A percentile compares a stretch with the other conserved stretches of the same genome.
Conservation (phyloP, 2,113 vertebrate species). For the Epinephelus cyanopodus region DNA sequence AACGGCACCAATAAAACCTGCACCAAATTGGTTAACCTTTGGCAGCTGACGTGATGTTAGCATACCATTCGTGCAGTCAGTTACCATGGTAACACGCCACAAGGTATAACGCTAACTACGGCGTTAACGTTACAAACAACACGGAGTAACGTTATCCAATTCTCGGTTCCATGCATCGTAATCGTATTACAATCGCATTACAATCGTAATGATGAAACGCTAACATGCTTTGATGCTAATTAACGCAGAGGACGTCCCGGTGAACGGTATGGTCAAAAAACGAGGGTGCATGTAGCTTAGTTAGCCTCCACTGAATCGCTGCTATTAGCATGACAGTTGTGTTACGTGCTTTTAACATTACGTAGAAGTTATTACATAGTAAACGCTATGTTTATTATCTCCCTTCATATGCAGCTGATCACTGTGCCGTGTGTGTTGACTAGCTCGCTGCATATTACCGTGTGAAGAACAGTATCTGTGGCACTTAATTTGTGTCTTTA, state of each 20-base stretch:
- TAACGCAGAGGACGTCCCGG: slow-evolving; percentile 13
- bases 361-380: slow-evolving; percentile 9
- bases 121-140: neutral
- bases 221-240: neutral
- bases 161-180: neutral
- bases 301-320: neutral
- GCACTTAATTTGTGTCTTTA: neutral
- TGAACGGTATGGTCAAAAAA: slow-evolving; percentile 32
- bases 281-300: neutral
- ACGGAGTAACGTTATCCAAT: neutral
- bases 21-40: neutral
- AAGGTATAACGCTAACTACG: slow-evolving; percentile 22
- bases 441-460: neutral
- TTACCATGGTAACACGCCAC: slow-evolving; percentile 70
- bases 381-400: neutral
- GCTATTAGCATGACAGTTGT: slow-evolving; percentile 33
- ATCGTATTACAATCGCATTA: neutral
- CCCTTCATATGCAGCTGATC: neutral
- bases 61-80: slow-evolving; percentile 17
- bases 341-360: slow-evolving; percentile 8
- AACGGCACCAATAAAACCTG: too few relatives aligned
- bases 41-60: neutral
- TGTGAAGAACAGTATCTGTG: neutral
- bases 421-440: neutral
- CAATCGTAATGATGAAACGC: neutral